phyloP scores from a whole-genome alignment of 1,140 invertebrate species.

The Lordiphosa collinella region DNA sequence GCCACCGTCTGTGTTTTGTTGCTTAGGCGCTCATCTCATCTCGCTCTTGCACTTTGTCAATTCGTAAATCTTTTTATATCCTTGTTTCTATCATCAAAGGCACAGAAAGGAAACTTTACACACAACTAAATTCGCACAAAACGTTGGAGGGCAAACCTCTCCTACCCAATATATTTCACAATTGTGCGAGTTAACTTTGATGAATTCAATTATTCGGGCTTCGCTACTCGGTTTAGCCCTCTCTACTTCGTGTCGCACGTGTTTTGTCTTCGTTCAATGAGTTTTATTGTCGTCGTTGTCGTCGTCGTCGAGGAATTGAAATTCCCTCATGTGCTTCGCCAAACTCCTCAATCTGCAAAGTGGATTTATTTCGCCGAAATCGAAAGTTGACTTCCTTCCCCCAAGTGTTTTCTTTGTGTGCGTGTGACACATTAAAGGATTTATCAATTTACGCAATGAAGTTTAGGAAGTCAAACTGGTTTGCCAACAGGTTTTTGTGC shows the following conservation, averaged over 20 bases:
- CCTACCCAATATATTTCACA: conserved; percentile 39
- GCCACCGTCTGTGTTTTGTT: conserved; percentile 13
- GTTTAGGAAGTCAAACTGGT: conserved; percentile 25
- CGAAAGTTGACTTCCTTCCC: conserved; percentile 63
- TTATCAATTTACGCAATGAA: conserved; percentile 69
- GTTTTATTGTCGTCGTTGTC: conserved; percentile 56
- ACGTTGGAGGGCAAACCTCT: conserved; percentile 21
- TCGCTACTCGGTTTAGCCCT: conserved; percentile 3
- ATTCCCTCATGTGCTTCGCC: conserved; percentile 41
- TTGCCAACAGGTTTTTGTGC: conserved; percentile 32
- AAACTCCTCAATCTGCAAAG: conserved; percentile 60
- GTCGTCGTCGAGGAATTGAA: conserved; percentile 62
- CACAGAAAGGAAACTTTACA: conserved; percentile 43
- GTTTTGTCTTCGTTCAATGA: conserved; percentile 59
- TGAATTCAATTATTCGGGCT: conserved; percentile 73
- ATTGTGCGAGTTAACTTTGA: conserved; percentile 76
- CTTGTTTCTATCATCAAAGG: conserved; percentile 59
- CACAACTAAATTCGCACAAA: conserved; percentile 56
- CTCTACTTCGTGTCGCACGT: conserved; percentile 41
- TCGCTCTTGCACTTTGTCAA: conserved; percentile 66
- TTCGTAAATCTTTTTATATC: conserved; percentile 74
- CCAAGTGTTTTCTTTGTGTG: conserved; percentile 4
- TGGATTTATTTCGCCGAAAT: conserved; percentile 71
- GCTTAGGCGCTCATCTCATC: conserved; percentile 45
- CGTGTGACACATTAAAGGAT: conserved; percentile 59